Conservation (phyloP, 2,113 vertebrate genomes). For the Labeo catla region DNA sequence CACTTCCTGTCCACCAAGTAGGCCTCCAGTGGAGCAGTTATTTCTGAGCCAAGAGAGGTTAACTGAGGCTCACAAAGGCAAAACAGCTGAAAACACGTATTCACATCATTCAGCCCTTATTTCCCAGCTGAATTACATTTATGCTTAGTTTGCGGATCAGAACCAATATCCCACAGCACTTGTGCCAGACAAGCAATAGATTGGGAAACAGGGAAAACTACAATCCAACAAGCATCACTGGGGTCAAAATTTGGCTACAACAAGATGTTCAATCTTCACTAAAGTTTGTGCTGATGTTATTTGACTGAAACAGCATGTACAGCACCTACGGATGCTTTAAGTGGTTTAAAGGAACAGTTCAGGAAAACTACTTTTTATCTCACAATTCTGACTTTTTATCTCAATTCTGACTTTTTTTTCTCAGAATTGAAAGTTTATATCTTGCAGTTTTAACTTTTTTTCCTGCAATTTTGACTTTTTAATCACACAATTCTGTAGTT, state of each 20-base stretch:
- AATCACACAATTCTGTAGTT: no score
- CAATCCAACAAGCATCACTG: neutral
- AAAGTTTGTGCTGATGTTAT: neutral
- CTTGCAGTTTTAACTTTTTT: no score
- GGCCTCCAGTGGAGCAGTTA: neutral
- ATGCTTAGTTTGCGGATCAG: constrained; percentile 4
- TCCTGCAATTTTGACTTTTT: no score
- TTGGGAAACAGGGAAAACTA: neutral
- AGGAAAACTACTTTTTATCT: no score
- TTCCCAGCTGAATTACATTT: neutral
- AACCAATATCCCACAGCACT: neutral
- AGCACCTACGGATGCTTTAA: neutral
- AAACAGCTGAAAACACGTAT: constrained; percentile 5
- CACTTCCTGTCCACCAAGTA: constrained; percentile 6
- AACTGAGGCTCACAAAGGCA: constrained; percentile 21
- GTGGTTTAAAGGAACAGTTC: neutral
- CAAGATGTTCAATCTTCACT: neutral
- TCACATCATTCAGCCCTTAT: neutral
- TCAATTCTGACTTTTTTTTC: no score
- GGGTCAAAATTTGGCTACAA: neutral
- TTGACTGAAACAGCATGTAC: neutral
- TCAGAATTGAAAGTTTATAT: no score
- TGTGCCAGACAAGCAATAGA: constrained; percentile 4
- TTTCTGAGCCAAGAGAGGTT: constrained; percentile 11
- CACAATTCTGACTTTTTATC: no score